Base-by-base conservation (phyloP, 92 coral and sea anemone species). In the Bergia puertoricense region DNA sequence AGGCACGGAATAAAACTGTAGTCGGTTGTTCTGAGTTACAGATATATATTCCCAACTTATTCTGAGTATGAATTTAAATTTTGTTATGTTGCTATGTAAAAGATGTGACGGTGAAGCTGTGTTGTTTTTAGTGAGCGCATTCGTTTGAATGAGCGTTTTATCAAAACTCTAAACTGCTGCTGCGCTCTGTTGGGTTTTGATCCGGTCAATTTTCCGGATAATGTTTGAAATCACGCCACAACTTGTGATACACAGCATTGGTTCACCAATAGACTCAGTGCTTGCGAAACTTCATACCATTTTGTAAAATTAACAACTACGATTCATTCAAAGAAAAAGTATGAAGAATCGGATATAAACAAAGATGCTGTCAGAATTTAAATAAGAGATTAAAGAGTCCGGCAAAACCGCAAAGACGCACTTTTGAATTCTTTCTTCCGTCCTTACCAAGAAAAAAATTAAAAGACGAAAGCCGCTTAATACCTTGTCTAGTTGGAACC, bases 391-490 rank as follows among this genome's bases (percentile, higher is more conserved):
- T 40, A 16, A 42, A 4, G 50, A 38, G 71, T 38, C 68, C 30
- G 30, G 39, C 69, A 62, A 51, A 54, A 54, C 85, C 85, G 42
- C 51, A 80, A 80, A 80, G 85, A 81, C 74, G 85, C 85, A 57
- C 15, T 40, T 62, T 40, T 62, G 51, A 62, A 57, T 80, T 80
- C 85, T 73, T 81, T 59, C 68, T 6, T 79, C 30, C 15, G 11
- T 51, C 37, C 46, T 16, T 37, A 42, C 71, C 41, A 62, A 62
- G 30, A 20, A 22, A 57, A 18, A 20, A 3, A 1, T 22, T 66
- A 57, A 62, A 30, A 67, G 79, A 15, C 13, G 50, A 18, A 57
- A 81, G 51, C 50, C 18, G n/a, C 88, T 74, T 65, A 50, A 41
- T 66, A 66, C n/a, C 8, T 80, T 48, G 44, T 50, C 36, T n/a